A percentile compares a stretch with the other conserved stretches of the same genome.
Conservation (phyloP, 2,797 vertebrate species). For the Hyperoplus lanceolatus region DNA sequence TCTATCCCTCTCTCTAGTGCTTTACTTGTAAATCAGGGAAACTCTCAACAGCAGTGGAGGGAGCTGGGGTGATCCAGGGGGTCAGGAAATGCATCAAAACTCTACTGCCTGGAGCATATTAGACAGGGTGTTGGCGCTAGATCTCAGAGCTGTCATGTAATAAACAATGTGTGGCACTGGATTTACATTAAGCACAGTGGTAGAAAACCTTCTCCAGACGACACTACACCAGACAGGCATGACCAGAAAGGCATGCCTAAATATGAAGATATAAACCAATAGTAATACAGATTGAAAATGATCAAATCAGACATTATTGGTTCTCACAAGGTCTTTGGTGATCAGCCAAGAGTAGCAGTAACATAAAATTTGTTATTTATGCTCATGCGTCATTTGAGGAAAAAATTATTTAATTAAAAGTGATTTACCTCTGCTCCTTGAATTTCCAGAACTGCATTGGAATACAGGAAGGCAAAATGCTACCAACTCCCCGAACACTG, state of each 20-base stretch:
- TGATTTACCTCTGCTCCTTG: background rate
- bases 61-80: slow-evolving; percentile 67
- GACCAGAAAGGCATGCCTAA: slow-evolving; percentile 26
- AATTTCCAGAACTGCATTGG: background rate
- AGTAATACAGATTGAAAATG: background rate
- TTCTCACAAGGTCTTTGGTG: slow-evolving; percentile 3
- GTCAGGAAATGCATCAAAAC: slow-evolving; percentile 73
- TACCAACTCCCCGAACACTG: background rate
- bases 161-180: slow-evolving; percentile 68
- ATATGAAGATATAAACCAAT: slow-evolving; percentile 19
- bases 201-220: slow-evolving; percentile 40
- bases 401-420: background rate
- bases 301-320: slow-evolving; percentile 12
- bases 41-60: slow-evolving; percentile 66
- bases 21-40: slow-evolving; percentile 76
- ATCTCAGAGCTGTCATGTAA: slow-evolving; percentile 69
- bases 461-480: slow-evolving; percentile 3
- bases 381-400: background rate
- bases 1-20: slow-evolving; percentile 65
- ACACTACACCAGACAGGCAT: slow-evolving; percentile 27
- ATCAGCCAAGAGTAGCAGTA: background rate
- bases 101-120: slow-evolving; percentile 72
- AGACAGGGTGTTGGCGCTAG: slow-evolving; percentile 62
- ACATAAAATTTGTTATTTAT: background rate
- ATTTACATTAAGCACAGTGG: slow-evolving; percentile 67